Evolutionary conservation across 2,888 invertebrate species (phyloP), one percentile per base, ranked within the genome.

Genomic region (Tachystola acroxantha): DNA sequence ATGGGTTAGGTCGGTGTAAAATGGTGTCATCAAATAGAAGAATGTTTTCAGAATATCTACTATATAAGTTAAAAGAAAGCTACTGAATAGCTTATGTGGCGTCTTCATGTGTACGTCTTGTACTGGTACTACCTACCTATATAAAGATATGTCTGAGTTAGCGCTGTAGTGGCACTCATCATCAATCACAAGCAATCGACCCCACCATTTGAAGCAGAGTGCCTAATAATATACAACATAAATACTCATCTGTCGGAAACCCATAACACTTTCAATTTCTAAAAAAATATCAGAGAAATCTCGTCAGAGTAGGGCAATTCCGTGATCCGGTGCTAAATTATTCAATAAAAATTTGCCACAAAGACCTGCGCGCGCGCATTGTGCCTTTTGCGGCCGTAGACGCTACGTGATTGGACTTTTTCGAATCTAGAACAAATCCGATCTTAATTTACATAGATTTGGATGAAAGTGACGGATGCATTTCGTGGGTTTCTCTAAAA

Each of bases 351-450:
- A 57, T 58, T 57, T 50, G 55, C 56, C 48, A 51, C 57, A 57
- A 53, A 19, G 50, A 40, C 40, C 37, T 37, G 39, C 45, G 55
- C 45, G 55, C 51, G 53, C 46, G 53, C 51, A 37, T 44, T 43
- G 43, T 49, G 50, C 49, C 40, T 57, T 65, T 71, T 64, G 46
- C 58, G 71, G 70, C 68, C 70, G 63, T 45, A 41, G 48, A 38
- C 37, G 42, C 63, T 65, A 75, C 78, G 77, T 81, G 81, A 64
- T 69, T 62, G 49, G 72, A 47, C 62, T 73, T 58, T 44, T 45
- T 49, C 48, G 48, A 61, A 63, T 60, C 61, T 54, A 51, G 54
- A 62, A 51, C 54, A 53, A 56, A 50, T 43, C 42, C 43, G 16
- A 52, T 51, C 45, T 54, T 51, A 52, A 62, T 60, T 61, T 64